A percentile compares a stretch with the other conserved stretches of the same genome.
Conservation (phyloP, 1,140 invertebrate genomes). For the Drosophila azteca region DNA sequence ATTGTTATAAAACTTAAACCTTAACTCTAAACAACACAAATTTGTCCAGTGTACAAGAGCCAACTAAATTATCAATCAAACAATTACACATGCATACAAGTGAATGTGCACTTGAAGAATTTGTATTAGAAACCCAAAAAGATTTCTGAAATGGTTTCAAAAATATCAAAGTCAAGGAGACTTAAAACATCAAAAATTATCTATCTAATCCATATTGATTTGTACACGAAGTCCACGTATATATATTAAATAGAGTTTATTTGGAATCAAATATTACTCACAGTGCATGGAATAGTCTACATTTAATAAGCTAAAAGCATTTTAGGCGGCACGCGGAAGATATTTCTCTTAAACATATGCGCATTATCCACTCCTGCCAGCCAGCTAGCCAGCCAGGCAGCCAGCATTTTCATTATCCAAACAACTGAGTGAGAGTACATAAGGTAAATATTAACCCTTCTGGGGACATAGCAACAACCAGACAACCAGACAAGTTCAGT, state of each 20-base stretch:
- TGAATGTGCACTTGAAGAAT: slow-evolving; percentile 7
- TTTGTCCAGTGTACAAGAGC: not conserved
- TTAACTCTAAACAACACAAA: too few species aligned
- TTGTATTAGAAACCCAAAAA: too few species aligned
- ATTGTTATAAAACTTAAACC: too few species aligned
- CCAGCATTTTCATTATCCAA: slow-evolving; percentile 57
- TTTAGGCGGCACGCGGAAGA: slow-evolving; percentile 56
- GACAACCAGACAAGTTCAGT: slow-evolving; percentile 31
- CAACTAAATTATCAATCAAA: slow-evolving; percentile 27
- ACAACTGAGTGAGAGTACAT: slow-evolving; percentile 38
- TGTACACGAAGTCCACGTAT: too few species aligned
- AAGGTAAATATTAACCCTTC: slow-evolving; percentile 43
- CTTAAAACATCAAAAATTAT: too few species aligned
- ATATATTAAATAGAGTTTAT: too few species aligned
- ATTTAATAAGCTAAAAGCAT: slow-evolving; percentile 81
- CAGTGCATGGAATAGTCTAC: slow-evolving; percentile 38
- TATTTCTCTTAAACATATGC: slow-evolving; percentile 79
- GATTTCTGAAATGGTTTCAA: not conserved
- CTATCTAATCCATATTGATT: too few species aligned
- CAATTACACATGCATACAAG: slow-evolving; percentile 1
- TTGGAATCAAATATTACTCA: slow-evolving; percentile 3
- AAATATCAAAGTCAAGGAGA: not conserved
- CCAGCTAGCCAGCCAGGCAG: too few species aligned
- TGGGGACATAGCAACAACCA: not conserved
- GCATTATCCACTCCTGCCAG: slow-evolving; percentile 39